Percentiles rank a stretch among this genome's conserved stretches.
phyloP scores from a whole-genome alignment of 92 coral and sea anemone species.

The Metridium senile region DNA sequence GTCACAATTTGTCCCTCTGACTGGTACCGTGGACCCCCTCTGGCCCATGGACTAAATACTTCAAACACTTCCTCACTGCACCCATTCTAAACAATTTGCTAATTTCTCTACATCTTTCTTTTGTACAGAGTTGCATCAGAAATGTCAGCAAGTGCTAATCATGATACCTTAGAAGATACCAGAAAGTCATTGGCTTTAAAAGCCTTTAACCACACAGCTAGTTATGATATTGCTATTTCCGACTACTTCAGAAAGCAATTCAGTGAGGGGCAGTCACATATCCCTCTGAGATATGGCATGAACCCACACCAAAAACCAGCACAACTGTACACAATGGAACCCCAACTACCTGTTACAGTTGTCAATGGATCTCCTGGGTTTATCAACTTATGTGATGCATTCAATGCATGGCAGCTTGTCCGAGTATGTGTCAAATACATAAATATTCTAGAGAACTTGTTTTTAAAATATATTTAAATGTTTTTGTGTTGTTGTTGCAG shows the following conservation, averaged over 20 bases:
- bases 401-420: slow-evolving; percentile 97
- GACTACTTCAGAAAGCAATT: slow-evolving; percentile 92
- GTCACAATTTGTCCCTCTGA: no score
- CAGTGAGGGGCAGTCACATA: slow-evolving; percentile 81
- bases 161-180: slow-evolving; percentile 72
- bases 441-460: no score
- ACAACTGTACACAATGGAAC: slow-evolving; percentile 78
- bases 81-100: neutral
- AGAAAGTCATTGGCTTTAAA: slow-evolving; percentile 84
- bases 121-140: slow-evolving; percentile 68
- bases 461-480: no score
- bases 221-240: slow-evolving; percentile 92
- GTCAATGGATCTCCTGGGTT: slow-evolving; percentile 97
- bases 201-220: slow-evolving; percentile 96
- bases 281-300: slow-evolving; percentile 95
- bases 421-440: slow-evolving; percentile 79
- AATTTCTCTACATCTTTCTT: neutral
- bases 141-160: slow-evolving; percentile 64
- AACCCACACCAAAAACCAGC: slow-evolving; percentile 99
- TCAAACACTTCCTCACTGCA: no score
- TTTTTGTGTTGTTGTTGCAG: slow-evolving; percentile 41
- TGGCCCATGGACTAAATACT: no score
- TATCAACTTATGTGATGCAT: slow-evolving; percentile 96
- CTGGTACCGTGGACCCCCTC: no score
- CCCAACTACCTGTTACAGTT: slow-evolving; percentile 87